phyloP scores from a whole-genome alignment of 2,113 vertebrate genomes.

The Vombatus ursinus region DNA sequence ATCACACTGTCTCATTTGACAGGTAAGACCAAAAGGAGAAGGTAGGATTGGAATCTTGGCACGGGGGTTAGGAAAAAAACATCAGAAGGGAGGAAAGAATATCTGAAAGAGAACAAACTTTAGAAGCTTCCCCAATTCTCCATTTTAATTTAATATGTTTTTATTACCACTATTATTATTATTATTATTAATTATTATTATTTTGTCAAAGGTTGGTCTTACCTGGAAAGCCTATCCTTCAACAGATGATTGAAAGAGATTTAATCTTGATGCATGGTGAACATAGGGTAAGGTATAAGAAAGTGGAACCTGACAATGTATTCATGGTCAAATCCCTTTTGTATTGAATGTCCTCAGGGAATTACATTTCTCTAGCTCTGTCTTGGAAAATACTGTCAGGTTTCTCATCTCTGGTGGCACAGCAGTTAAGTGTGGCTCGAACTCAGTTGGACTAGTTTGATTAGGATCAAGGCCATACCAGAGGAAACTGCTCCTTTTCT shows the following conservation, averaged over 20 bases:
- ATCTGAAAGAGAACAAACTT: neutral
- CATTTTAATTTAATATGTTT: neutral
- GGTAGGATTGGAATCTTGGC: neutral
- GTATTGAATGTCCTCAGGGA: neutral
- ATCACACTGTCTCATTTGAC: neutral
- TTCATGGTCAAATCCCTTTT: neutral
- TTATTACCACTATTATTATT: too few relatives aligned
- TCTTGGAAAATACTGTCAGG: neutral
- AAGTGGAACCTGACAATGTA: neutral
- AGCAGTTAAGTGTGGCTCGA: neutral
- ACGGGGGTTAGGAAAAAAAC: neutral
- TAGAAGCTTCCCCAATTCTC: neutral
- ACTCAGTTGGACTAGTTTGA: slow-evolving; percentile 3
- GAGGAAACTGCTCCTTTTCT: neutral
- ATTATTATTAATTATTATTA: too few relatives aligned
- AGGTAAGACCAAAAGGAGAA: neutral
- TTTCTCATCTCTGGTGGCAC: fast-evolving
- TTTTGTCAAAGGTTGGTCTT: neutral
- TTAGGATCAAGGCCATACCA: slow-evolving; percentile 10
- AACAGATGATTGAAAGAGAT: neutral
- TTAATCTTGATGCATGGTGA: neutral
- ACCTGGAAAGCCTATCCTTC: neutral
- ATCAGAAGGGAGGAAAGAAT: neutral
- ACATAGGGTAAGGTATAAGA: neutral
- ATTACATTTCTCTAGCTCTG: neutral